phyloP scores from a whole-genome alignment of 2,888 invertebrate species.

The Lordiphosa fenestrarum region DNA sequence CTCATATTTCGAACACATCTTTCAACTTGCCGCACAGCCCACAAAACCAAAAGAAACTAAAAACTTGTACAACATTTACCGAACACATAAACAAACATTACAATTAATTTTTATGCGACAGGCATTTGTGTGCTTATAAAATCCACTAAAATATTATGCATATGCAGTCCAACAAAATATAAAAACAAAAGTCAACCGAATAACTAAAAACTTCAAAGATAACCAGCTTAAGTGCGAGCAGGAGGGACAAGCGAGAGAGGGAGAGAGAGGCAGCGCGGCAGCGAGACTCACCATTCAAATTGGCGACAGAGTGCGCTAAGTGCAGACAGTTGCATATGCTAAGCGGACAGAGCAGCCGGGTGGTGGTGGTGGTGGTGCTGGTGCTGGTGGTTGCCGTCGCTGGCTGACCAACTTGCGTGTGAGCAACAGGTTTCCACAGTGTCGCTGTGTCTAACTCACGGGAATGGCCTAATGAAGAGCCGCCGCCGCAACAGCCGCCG shows the following conservation, averaged over 20 bases:
- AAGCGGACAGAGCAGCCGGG: no score
- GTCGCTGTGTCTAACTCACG: no score
- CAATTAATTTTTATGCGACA: conserved; percentile 75
- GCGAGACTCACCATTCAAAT: conserved; percentile 47
- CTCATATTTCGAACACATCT: no score
- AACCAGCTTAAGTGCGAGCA: conserved; percentile 25
- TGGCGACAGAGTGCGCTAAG: conserved; percentile 57
- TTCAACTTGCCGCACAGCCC: no score
- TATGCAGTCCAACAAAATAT: neutral
- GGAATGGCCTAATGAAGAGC: no score
- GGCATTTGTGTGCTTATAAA: conserved; percentile 70
- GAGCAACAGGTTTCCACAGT: no score
- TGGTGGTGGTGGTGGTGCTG: no score
- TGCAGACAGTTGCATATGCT: conserved; percentile 62
- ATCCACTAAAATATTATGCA: conserved; percentile 63
- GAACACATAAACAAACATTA: conserved; percentile 73
- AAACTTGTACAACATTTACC: conserved; percentile 49
- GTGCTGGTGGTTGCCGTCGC: no score
- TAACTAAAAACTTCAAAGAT: conserved; percentile 33
- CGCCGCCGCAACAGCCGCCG: no score
- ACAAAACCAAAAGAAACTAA: neutral
- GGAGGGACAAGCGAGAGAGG: neutral
- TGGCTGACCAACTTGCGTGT: no score
- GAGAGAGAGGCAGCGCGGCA: neutral
- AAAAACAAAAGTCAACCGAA: no score